Evolutionary conservation across 2,113 vertebrate genomes (phyloP), one percentile per base, ranked within the genome.

Genomic region (Talpa occidentalis): DNA sequence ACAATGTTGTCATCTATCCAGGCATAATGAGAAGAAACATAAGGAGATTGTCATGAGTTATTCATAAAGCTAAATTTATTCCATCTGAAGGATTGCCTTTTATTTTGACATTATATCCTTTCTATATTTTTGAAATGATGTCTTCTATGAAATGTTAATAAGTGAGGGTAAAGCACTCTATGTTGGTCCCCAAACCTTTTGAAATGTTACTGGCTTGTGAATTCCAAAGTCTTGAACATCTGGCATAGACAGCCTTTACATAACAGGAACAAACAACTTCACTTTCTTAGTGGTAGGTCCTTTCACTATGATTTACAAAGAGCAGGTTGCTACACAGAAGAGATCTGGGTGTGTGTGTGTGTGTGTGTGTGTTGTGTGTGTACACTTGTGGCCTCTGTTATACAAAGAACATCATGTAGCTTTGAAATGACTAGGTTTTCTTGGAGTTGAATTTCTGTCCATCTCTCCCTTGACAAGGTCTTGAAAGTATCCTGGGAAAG

Each of bases 121-220:
- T 74, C 56, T 93, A 12, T 37, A 85, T 69, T 85, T 93, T 89
- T 89, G 42, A 78, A 94, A 82, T 86, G 72, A 37, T 30, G 49
- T 80, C 14, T 80, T 88, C 69, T 88, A 81, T 35, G 60, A 95
- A 92, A 94, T 52, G 35, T 42, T 91, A 77, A 88, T 88, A 62
- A 80, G 84, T 72, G 54, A 69, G 70, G 22, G 15, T 40, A 66
- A 89, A 59, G 60, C 73, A 21, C n/a, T 54, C 30, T 42, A 28
- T 35, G 26, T 80, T 67, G 37, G 30, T 54, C 47, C n/a, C 14
- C 2, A 87, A 37, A 60, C 10, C 80, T 83, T 94, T 76, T 14
- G 30, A 54, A 62, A 54, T 91, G 37, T 73, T 56, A 76, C 11
- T 37, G 37, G 15, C 21, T 47, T 37, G 26, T 59, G 66, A 82